A percentile compares a stretch with the other conserved stretches of the same genome.
Conservation (phyloP, 2,888 invertebrate species). For the Drosophila rubida region DNA sequence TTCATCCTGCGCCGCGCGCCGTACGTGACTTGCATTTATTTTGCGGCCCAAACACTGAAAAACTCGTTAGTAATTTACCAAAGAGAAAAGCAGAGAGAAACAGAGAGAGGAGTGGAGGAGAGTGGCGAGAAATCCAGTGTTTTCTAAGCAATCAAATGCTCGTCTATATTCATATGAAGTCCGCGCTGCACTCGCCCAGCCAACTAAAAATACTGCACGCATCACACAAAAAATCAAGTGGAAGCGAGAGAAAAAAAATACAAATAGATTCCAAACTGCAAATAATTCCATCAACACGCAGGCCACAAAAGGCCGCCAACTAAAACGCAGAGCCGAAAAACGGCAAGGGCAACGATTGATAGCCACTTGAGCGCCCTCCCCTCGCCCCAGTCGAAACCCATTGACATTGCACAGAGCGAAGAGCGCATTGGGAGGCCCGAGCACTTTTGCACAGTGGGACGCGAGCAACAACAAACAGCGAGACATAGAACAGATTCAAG, state of each 20-base stretch:
- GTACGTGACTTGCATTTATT: conserved; percentile 79
- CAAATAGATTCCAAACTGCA: conserved; percentile 59
- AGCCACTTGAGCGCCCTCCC: conserved; percentile 69
- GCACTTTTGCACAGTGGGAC: conserved; percentile 75
- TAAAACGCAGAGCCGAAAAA: conserved; percentile 45
- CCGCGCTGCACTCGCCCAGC: conserved; percentile 16
- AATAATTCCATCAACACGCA: conserved; percentile 79
- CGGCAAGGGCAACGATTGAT: conserved; percentile 76
- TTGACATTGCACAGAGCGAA: conserved; percentile 44
- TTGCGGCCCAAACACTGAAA: conserved; percentile 61
- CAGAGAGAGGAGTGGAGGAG: neutral
- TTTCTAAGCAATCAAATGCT: conserved; percentile 74
- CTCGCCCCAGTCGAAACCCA: conserved; percentile 14
- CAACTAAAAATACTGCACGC: conserved; percentile 55
- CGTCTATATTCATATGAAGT: conserved; percentile 70
- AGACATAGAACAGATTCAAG: conserved; percentile 45
- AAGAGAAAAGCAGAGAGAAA: conserved; percentile 21
- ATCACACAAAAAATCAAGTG: conserved; percentile 5
- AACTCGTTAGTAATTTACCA: conserved; percentile 79
- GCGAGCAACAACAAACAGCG: conserved; percentile 38
- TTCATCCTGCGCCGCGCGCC: conserved; percentile 37
- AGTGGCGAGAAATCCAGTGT: conserved; percentile 28
- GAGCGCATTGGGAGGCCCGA: conserved; percentile 61
- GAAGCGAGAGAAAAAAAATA: neutral
- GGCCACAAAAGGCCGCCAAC: conserved; percentile 38